Base-by-base conservation (phyloP, 1,140 invertebrate species). In the Lepidurus arcticus region DNA sequence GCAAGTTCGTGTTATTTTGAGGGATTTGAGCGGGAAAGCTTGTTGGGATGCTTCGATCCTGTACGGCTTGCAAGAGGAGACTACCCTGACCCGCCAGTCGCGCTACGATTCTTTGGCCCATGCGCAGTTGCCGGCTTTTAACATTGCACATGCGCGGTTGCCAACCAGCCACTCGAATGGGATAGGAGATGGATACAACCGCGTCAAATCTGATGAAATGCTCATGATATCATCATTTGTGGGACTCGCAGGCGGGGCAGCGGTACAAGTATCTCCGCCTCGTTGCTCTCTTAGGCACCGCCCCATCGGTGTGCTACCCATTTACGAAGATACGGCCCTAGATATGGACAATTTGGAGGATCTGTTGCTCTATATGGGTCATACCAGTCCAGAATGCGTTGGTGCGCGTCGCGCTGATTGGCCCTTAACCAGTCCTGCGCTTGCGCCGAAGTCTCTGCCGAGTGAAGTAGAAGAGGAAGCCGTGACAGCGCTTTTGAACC, bases 21-120 rank as follows among this genome's bases (percentile, higher is more conserved):
- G 97, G 44, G 96, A 98, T 86, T 87, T 98, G n/a, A 92, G 93
- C 74, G 96, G 97, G n/a, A 98, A 98, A 86, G 93, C 94, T 75
- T 96, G 93, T 81, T 98, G 96, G 96, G 96, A 98, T 85, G 94
- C 93, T 75, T 94, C 94, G 0, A 92, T 96, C 73, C 86, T 98
- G 1, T 95, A 95, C 83, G 85, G 84, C 4, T 84, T 85, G 42
- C 84, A 85, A 7, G 84, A 85, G 73, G 78, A 79, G 53, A 6
- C 78, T 13, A 78, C 78, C 1, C 11, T 78, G 9, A 78, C 78
- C 43, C 78, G 78, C 0, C 34, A 13, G 24, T 65, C 53, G n/a
- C 53, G 53, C 53, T 65, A 65, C 53, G 21, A 21, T 65, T 65
- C 53, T 16, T 65, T 65, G 16, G 24, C 47, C 9, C 42, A 13